Evolutionary conservation across 2,888 invertebrate species (phyloP), one percentile per base, ranked within the genome.

Genomic region (Hesperia comma): DNA sequence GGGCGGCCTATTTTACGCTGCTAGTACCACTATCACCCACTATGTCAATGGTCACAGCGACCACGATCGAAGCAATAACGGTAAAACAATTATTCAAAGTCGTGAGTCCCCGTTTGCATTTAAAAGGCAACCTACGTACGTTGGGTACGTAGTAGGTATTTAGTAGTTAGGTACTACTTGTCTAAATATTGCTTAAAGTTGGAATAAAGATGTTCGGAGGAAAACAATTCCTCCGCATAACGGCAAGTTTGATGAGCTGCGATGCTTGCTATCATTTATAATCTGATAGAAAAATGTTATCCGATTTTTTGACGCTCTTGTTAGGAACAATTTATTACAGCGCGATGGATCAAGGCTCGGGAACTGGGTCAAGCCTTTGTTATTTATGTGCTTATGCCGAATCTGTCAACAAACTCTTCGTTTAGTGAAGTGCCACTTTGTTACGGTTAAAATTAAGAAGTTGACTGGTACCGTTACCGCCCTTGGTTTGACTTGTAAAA

Each of bases 351-450:
- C 53, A 64, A 64, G 66, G 54, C 53, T 17, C n/a, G 4, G 17
- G 8, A 66, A 66, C 21, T 60, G 14, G 60, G 66, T 60, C 66
- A 60, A 66, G 58, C 54, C 60, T 66, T 58, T 64, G 64, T 64
- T 66, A 66, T 66, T 66, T 66, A 66, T 66, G 58, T 60, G 66
- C 66, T 66, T 60, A 60, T 60, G 51, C 58, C 58, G 17, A 43
- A 58, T 66, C 66, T 54, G 66, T 66, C 66, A 66, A 66, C 40
- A 60, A 60, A 54, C 19, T 53, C 53, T 60, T 21, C 41, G 19
- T 53, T 43, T 40, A 43, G 58, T 64, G 32, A 33, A 43, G 53
- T 58, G 58, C 6, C 51, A 40, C 57, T 53, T 58, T 17, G 41
- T 58, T 19, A 58, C 26, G 15, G 51, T 51, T 19, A 2, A n/a